Base-by-base conservation (phyloP, 1,140 invertebrate genomes). In the Neotoxoptera formosana region DNA sequence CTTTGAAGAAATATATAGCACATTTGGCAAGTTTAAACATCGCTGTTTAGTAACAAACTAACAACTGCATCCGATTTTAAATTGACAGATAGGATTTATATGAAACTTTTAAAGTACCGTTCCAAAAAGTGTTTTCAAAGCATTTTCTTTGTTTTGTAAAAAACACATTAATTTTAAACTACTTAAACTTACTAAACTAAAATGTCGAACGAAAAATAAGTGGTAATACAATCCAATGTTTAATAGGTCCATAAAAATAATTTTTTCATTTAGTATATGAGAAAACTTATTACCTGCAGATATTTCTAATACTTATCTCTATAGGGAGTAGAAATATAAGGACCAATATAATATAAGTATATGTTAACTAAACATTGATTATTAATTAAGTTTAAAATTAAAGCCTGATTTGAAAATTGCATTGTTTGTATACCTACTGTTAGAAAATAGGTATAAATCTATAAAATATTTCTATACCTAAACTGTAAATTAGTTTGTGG, bases 41-140 rank as follows among this genome's bases (percentile, higher is more conserved):
- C n/a, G 60, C 14, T 34, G n/a, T 34, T 76, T n/a, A n/a, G 14
- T 76, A 76, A 76, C n/a, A 76, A 76, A 76, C 60, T n/a, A 76
- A 76, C 60, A 17, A 76, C 60, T 76, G 60, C 60, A n/a, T 67
- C 30, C 7, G 8, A 76, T 76, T 76, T n/a, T 34, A 76, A 76
- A 76, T 76, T 76, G 60, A 76, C n/a, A 76, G 30, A 76, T n/a
- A n/a, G n/a, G n/a, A 76, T 76, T 76, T 34, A 76, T 76, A 76
- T 76, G 6, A 76, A 76, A 76, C 60, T 76, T 76, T 76, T 76
- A 76, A 14, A 76, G 30, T 34, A 76, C 60, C n/a, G 60, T 76
- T 76, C n/a, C n/a, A 23, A n/a, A 76, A 76, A n/a, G 60, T 76
- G 60, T 76, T 76, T 76, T 76, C 30, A 11, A 76, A 76, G 14